These are phyloP conservation scores for Oceanodroma tethys DNA, from an alignment of 2,113 vertebrate genomes.

Conservation along the genomic window DNA sequence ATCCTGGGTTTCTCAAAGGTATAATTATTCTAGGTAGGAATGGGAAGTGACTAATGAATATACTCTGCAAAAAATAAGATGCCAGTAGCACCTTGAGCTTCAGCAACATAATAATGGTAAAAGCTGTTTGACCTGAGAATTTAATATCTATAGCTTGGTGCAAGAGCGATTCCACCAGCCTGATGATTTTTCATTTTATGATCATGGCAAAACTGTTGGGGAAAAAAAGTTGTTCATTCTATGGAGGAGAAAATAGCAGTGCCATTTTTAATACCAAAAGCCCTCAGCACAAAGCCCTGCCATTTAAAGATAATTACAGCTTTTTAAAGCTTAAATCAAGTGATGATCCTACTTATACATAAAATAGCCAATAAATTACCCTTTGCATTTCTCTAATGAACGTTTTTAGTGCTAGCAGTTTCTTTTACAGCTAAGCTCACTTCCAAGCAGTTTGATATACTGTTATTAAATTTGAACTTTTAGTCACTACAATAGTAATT, in stretches of 20 bases:
- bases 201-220: background rate
- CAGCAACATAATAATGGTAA: background rate
- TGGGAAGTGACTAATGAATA: background rate
- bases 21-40: background rate
- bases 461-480: slow-evolving; percentile 50
- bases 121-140: background rate
- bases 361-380: slow-evolving; percentile 42
- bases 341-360: background rate
- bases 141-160: background rate
- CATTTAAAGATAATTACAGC: slow-evolving; percentile 27
- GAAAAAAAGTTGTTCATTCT: background rate
- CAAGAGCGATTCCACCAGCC: background rate
- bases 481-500: slow-evolving; percentile 9
- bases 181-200: background rate
- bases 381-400: slow-evolving; percentile 43
- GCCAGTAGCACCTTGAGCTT: background rate
- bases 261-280: background rate
- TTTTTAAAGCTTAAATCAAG: slow-evolving; percentile 45
- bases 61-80: background rate
- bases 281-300: background rate
- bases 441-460: slow-evolving; percentile 26
- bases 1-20: background rate
- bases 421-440: slow-evolving; percentile 13
- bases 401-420: slow-evolving; percentile 2
- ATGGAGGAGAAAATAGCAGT: background rate